phyloP scores from a whole-genome alignment of 2,113 vertebrate species.

The Pogona vitticeps region DNA sequence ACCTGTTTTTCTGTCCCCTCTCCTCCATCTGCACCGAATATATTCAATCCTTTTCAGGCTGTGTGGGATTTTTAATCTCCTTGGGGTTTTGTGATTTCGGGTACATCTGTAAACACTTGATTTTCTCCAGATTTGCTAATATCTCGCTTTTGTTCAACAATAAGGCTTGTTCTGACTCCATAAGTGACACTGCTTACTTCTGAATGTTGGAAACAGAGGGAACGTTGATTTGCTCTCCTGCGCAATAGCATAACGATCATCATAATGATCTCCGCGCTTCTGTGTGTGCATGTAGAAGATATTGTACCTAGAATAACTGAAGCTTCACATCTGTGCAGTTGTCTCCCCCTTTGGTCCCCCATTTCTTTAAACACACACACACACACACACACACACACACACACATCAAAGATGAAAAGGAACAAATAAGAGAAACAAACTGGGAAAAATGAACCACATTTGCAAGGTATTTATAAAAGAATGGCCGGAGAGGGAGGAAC shows the following conservation, averaged over 20 bases:
- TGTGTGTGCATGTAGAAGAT: rapidly evolving
- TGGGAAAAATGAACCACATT: not conserved
- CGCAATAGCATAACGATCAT: not conserved
- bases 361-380: not conserved
- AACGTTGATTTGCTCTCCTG: not conserved
- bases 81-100: not conserved
- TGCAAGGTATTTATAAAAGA: not conserved
- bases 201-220: not conserved
- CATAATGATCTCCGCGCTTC: not conserved
- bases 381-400: not conserved
- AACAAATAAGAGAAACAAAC: not conserved
- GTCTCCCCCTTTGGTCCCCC: not conserved
- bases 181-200: not conserved
- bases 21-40: not conserved
- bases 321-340: not conserved
- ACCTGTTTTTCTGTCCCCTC: not conserved
- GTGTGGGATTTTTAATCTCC: not conserved
- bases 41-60: not conserved
- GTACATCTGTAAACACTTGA: not conserved
- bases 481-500: not conserved
- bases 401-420: not conserved
- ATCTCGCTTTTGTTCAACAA: not conserved
- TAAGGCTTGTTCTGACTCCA: not conserved
- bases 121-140: not conserved
- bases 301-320: not conserved